A percentile compares a stretch with the other conserved stretches of the same genome.
These are phyloP conservation scores for Palaemon carinicauda DNA, from an alignment of 1,140 invertebrate species.

Conservation along the genomic window DNA sequence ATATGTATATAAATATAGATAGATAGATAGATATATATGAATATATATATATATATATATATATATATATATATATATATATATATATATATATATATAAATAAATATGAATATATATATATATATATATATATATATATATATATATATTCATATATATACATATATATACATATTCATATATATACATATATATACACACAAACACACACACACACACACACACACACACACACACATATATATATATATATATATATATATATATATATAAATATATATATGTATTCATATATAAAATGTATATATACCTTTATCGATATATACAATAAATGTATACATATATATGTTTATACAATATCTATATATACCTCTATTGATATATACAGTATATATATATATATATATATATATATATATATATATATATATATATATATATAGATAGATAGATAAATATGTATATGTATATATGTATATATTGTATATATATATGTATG, in stretches of 20 bases:
- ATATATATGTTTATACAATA: not conserved
- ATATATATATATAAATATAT: not conserved
- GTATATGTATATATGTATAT: no score
- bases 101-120: not conserved
- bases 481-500: no score
- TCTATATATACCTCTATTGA: not conserved
- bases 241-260: not conserved
- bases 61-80: not conserved
- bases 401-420: no score
- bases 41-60: not conserved
- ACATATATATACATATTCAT: no score
- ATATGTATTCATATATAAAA: not conserved
- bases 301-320: conserved; percentile 31
- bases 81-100: not conserved
- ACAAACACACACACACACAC: no score
- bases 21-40: not conserved
- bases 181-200: not conserved
- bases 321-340: conserved; percentile 37
- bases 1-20: not conserved
- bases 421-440: no score
- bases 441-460: no score
- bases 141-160: not conserved
- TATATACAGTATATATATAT: no score
- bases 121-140: not conserved
- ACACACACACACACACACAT: not conserved